phyloP scores from a whole-genome alignment of 2,113 vertebrate genomes.

The Bombycilla garrulus region DNA sequence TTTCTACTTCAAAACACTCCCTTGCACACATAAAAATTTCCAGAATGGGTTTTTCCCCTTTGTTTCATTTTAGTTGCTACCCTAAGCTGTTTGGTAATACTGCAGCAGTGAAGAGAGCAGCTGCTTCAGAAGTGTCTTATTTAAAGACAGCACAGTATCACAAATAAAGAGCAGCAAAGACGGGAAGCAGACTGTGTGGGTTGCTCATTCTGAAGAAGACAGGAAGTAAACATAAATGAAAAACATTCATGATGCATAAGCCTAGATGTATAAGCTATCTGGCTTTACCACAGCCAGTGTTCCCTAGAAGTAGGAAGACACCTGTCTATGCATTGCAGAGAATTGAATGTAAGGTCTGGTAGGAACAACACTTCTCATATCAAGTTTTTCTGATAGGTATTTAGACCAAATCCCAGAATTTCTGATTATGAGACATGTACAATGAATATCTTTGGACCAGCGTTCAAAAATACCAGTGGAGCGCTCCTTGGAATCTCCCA shows the following conservation, averaged over 20 bases:
- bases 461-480: not conserved
- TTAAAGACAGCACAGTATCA: not conserved
- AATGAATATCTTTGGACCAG: not conserved
- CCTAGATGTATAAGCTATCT: not conserved
- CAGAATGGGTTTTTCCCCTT: not conserved
- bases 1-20: not conserved
- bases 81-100: not conserved
- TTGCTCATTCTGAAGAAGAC: not conserved
- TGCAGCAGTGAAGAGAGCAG: not conserved
- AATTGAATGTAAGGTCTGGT: not conserved
- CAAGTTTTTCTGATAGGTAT: fast-evolving
- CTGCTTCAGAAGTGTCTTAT: not conserved
- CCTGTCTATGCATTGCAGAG: not conserved
- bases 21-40: not conserved
- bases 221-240: not conserved
- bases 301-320: not conserved
- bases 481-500: not conserved
- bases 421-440: not conserved
- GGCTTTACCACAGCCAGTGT: not conserved
- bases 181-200: not conserved
- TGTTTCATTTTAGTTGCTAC: not conserved
- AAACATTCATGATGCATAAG: not conserved
- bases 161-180: not conserved
- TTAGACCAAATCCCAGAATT: not conserved
- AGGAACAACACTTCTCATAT: not conserved